Base-by-base conservation (phyloP, 2,797 vertebrate species). In the Myotis daubentonii region DNA sequence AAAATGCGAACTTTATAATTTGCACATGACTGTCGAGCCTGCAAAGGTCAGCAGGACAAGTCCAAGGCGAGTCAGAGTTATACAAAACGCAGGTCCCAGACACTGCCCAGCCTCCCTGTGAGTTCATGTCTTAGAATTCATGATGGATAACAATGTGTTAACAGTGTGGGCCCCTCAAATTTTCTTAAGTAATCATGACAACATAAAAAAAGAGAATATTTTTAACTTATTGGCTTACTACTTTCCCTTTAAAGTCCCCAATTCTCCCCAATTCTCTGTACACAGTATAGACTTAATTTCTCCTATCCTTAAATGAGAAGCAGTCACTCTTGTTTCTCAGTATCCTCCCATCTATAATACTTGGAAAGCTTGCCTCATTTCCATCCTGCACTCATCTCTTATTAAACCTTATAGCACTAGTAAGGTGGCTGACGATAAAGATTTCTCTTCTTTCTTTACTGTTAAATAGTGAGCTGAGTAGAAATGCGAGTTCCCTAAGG, bases 191-290 rank as follows among this genome's bases (percentile, higher is more conserved):
- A 92, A 16, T 65, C 15, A 66, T 36, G 44, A 90, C 36, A 62
- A 33, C 16, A 38, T 13, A 60, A 84, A 84, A 65, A 74, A 28
- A 47, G 7, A 82, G 53, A 82, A 20, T 89, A 55, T 68, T 88
- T 94, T 95, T 89, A 79, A 79, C 88, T 38, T 70, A 81, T 2
- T 78, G 51, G 38, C 80, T 89, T 94, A 87, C 55, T 28, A 51
- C 72, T 80, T 80, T 81, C 65, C 71, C 94, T 95, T 94, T 72
- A 51, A 88, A 91, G 68, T 51, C 49, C 25, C 80, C 78, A 93
- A 41, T 70, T 79, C 57, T 87, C 22, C 49, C 80, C 55, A 36
- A 13, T 71, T 90, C 55, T 49, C 87, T 68, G 11, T 87, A 1
- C 53, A 74, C 51, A 22, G 80, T 7, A 74, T 28, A 80, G 53